Base-by-base conservation (phyloP, 2,797 vertebrate genomes). In the Caiman crocodilus region DNA sequence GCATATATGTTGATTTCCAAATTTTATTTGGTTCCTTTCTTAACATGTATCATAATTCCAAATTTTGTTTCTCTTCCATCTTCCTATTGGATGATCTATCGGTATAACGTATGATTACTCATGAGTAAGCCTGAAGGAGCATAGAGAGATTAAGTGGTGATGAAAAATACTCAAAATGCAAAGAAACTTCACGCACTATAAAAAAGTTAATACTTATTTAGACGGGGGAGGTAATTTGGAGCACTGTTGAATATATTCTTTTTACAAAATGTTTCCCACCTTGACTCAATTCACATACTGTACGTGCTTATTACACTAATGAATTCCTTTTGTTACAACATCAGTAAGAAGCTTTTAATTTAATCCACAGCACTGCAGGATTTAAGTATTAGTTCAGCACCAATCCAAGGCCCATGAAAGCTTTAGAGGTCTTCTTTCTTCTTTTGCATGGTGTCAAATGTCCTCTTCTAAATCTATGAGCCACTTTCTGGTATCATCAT, bases 321-420 rank as follows among this genome's bases (percentile, higher is more conserved):
- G 13, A 92, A 85, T 91, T 85, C 30, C 14, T 5, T 71, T 71
- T 69, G 50, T 76, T 88, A 30, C 14, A 84, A 76, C 17, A 82
- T 74, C 17, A 90, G 55, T 89, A 88, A 78, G 2, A 8, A 83
- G 5, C 2, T 71, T 87, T 86, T 79, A 84, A 88, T 89, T 92
- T 90, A 75, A 83, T 86, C 63, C 26, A 56, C 32, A 61, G 15
- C 21, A 89, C n/a, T 69, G 6, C 7, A 90, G 55, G 23, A 84
- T 86, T 35, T 67, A 83, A 77, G 35, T 60, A 71, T 95, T 90
- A 74, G 20, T 85, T 94, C 50, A 57, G 58, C 67, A 76, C 32
- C 42, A 87, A 79, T 67, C 86, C 82, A 85, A 91, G 58, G 18
- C 32, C 90, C 32, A 79, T 26, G 28, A 89, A 80, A 28, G 42